A percentile compares a stretch with the other conserved stretches of the same genome.
Evolutionary conservation across 2,888 invertebrate genomes (phyloP).

Genomic region (Athalia circularis): DNA sequence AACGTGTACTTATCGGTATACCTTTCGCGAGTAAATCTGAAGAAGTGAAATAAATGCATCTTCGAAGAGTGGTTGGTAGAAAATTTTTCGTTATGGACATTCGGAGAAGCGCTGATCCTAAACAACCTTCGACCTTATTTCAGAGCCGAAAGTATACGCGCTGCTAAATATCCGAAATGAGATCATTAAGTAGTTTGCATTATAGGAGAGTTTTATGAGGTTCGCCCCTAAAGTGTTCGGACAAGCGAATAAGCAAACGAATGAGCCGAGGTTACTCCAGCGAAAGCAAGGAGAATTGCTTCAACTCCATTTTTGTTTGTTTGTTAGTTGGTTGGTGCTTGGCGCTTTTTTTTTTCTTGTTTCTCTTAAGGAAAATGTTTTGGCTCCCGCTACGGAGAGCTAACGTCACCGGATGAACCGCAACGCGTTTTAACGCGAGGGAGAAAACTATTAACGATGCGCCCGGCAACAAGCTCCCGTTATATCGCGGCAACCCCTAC

Average conservation of each 20-base stretch:
- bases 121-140: neutral
- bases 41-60: too few relatives aligned
- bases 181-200: slow-evolving; percentile 30
- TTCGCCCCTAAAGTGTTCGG: slow-evolving; percentile 9
- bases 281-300: neutral
- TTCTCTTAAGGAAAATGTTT: slow-evolving; percentile 2
- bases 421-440: neutral
- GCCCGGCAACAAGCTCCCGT: neutral
- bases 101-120: neutral
- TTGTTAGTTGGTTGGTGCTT: too few relatives aligned
- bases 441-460: slow-evolving; percentile 23
- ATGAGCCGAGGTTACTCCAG: neutral
- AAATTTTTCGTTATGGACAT: too few relatives aligned
- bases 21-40: too few relatives aligned
- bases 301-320: neutral
- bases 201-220: slow-evolving; percentile 15
- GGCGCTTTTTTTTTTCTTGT: too few relatives aligned
- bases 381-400: slow-evolving; percentile 7
- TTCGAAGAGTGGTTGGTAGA: too few relatives aligned
- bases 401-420: neutral
- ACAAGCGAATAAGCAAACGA: slow-evolving; percentile 31
- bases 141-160: neutral
- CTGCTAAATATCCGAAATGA: slow-evolving; percentile 24
- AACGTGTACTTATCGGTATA: too few relatives aligned
- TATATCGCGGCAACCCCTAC: too few relatives aligned